Base-by-base conservation (phyloP, 1,140 invertebrate genomes). In the Drosophila carrolli region DNA sequence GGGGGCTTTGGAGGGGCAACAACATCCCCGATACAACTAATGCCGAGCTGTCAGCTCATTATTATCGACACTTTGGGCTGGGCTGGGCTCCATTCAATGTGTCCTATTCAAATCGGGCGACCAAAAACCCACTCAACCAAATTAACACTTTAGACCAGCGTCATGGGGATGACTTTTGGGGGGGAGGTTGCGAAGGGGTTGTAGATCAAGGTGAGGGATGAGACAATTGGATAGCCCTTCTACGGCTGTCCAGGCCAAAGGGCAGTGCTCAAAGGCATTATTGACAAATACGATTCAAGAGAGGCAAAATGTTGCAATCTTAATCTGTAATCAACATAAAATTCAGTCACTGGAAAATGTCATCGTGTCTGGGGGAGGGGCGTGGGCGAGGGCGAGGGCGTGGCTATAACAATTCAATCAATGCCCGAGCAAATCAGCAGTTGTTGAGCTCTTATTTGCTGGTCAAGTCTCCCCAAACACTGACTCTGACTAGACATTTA, bases 261-360 rank as follows among this genome's bases (percentile, higher is more conserved):
- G 79, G 54, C 81, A 84, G 58, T 67, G 73, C 81, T 80, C 81
- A 84, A 81, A 85, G 81, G 72, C 83, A 83, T 88, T 80, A 80
- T 88, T 89, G 84, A 84, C 84, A 88, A 75, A 89, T 88, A 89
- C 38, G 65, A 46, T 27, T 63, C 29, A 29, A 63, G 59, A 76
- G 79, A 78, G 63, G 80, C 58, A 77, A 88, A 86, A 86, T 86
- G 83, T 86, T 86, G 82, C 82, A 88, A 86, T 86, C 82, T 86
- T 86, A 89, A 88, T 88, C 84, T 89, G 84, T 88, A 88, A 89
- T 88, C 84, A 88, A 88, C 84, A 88, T 88, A 89, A 88, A 88
- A 89, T 80, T 88, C 84, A 88, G 84, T 75, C 84, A 89, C 67
- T 88, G 84, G 80, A 88, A 88, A 88, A 88, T 88, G 84, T 81